These are phyloP conservation scores for Metaphire vulgaris DNA, from an alignment of 1,140 invertebrate species.

Conservation along the genomic window DNA sequence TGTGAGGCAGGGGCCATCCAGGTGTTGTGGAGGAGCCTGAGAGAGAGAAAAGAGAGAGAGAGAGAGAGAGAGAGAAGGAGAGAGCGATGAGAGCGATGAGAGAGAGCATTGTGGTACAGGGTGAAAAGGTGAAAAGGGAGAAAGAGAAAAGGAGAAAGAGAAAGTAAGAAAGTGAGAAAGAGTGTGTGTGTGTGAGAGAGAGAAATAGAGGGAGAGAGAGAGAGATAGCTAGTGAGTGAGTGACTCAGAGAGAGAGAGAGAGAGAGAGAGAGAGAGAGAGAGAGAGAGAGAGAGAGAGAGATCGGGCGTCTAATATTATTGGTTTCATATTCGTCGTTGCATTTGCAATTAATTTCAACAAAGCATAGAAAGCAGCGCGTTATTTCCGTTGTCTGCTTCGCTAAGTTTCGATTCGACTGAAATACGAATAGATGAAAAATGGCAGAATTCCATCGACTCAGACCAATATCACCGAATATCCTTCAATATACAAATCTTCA, in stretches of 20 bases:
- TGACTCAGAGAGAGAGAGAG: not conserved
- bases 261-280: not conserved
- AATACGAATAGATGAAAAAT: too few species aligned
- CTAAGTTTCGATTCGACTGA: too few species aligned
- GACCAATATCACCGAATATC: too few species aligned
- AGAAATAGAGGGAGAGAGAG: not conserved
- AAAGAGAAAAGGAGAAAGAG: not conserved
- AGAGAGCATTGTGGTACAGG: not conserved
- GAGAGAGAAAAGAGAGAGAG: not conserved
- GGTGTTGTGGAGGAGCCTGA: too few species aligned
- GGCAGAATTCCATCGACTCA: too few species aligned
- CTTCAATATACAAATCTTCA: too few species aligned
- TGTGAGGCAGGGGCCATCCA: too few species aligned
- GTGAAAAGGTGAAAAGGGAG: not conserved
- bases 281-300: not conserved
- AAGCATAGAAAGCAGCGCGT: too few species aligned
- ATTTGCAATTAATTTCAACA: too few species aligned
- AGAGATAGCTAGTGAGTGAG: not conserved
- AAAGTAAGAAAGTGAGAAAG: not conserved
- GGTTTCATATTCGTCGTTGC: too few species aligned
- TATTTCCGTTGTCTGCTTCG: too few species aligned
- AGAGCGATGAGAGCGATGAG: not conserved
- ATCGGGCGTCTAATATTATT: too few species aligned
- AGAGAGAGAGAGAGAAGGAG: not conserved
- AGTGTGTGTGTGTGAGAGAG: not conserved